Percentiles rank a stretch among this genome's conserved stretches.
phyloP scores from a whole-genome alignment of 2,797 vertebrate species.

The Cryptoprocta ferox region DNA sequence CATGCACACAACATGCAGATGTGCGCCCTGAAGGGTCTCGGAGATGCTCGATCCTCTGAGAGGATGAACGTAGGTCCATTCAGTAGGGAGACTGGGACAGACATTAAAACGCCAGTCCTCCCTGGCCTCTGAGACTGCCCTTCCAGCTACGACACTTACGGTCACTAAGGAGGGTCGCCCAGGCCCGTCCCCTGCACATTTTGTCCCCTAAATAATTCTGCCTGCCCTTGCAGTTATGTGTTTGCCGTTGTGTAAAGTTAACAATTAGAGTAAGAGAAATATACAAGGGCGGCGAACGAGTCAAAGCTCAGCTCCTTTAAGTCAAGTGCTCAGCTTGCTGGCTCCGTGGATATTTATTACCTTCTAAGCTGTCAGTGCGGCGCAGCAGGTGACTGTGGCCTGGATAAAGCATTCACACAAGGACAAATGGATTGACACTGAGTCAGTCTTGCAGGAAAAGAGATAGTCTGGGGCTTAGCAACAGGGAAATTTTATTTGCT shows the following conservation, averaged over 20 bases:
- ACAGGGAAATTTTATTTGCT: conserved; percentile 30
- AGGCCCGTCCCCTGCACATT: background rate
- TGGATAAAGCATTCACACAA: conserved; percentile 48
- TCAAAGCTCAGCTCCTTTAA: conserved; percentile 29
- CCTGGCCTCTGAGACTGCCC: background rate
- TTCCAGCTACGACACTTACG: background rate
- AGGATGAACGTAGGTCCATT: background rate
- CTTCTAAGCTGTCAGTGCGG: background rate
- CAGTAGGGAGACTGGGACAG: background rate
- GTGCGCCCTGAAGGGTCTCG: background rate
- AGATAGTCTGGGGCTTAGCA: conserved; percentile 19
- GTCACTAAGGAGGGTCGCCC: background rate
- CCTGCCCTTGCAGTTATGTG: background rate
- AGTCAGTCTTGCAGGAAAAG: background rate
- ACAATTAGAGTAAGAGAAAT: conserved; percentile 43
- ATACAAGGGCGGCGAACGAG: background rate
- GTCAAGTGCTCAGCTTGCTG: conserved; percentile 42
- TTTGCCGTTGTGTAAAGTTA: conserved; percentile 53
- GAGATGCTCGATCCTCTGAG: background rate
- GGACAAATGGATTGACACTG: conserved; percentile 15
- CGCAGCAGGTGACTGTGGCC: background rate
- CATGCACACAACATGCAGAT: background rate
- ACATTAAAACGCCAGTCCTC: background rate
- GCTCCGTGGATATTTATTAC: conserved; percentile 39
- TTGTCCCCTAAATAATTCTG: conserved; percentile 40